Percentiles rank a stretch among this genome's conserved stretches.
These are phyloP conservation scores for Capricornis sumatraensis DNA, from an alignment of 2,113 vertebrate genomes.

Conservation along the genomic window DNA sequence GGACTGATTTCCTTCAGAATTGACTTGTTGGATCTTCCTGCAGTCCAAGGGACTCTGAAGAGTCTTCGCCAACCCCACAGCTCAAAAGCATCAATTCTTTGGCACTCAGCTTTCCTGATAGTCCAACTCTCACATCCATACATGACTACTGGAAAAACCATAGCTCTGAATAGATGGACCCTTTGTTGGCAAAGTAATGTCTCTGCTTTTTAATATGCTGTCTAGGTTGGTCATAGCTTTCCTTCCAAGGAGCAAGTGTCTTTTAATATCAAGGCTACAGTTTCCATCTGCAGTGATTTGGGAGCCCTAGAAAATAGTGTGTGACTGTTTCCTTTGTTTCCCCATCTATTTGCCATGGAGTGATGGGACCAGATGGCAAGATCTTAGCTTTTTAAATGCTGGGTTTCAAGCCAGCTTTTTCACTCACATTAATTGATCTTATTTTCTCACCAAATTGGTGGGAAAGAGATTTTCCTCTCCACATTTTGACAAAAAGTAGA, in stretches of 20 bases:
- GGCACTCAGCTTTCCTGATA: background rate
- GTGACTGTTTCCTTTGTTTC: background rate
- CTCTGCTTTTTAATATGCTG: background rate
- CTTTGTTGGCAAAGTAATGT: background rate
- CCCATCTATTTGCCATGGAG: background rate
- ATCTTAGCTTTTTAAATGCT: background rate
- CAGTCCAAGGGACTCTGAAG: background rate
- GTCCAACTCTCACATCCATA: background rate
- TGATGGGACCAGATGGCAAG: background rate
- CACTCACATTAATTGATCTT: background rate
- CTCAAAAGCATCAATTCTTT: background rate
- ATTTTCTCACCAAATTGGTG: background rate
- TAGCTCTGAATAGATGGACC: background rate
- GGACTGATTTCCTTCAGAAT: background rate
- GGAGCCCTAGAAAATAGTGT: background rate
- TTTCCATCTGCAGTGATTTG: background rate
- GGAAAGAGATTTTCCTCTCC: background rate
- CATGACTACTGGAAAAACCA: background rate
- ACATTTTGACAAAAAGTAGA: background rate
- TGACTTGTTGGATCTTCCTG: background rate
- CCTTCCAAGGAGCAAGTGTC: background rate
- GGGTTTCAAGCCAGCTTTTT: background rate
- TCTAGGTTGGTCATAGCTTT: background rate
- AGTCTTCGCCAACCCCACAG: background rate
- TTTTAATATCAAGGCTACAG: background rate